Evolutionary conservation across 2,797 vertebrate genomes (phyloP), one percentile per base, ranked within the genome.

Genomic region (Peromyscus nudipes): DNA sequence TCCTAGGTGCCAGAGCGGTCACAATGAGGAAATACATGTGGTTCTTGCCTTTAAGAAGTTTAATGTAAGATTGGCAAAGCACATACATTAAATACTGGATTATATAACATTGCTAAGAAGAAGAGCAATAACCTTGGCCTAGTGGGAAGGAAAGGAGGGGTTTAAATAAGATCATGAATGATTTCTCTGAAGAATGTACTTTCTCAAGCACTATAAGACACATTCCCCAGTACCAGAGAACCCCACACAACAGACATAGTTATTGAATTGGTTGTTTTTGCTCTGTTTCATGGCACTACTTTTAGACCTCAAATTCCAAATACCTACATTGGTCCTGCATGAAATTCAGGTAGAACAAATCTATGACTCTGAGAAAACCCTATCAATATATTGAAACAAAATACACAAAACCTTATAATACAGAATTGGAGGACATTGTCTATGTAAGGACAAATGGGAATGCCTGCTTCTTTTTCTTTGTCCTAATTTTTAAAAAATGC

Each of bases 61-160:
- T 93, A 90, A 76, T 62, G 10, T 94, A 40, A 83, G 62, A 21
- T 83, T 94, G 46, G 37, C 40, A 92, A 73, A 31, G 29, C 17
- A 73, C 46, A 75, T 69, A 88, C 93, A 85, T 85, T 96, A 97
- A 96, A 76, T 95, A 91, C 7, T 96, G 0, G 91, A 77, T 86
- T 91, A 62, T 67, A 73, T 80, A 97, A 69, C 57, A 76, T 84
- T 97, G 7, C 1, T 96, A 76, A 92, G 65, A 93, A 77, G 40
- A 81, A 84, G 40, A 90, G 67, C 19, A 12, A 19, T 67, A 34
- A 94, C 65, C 31, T 25, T 81, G 67, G 17, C 21, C 9, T 80
- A 60, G 5, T 93, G 27, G 67, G 25, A 71, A 55, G 46, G n/a
- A 60, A 71, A 65, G 55, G 31, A 60, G 17, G 13, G 13, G 4